phyloP scores from a whole-genome alignment of 2,888 invertebrate genomes.

The Congeria kusceri region DNA sequence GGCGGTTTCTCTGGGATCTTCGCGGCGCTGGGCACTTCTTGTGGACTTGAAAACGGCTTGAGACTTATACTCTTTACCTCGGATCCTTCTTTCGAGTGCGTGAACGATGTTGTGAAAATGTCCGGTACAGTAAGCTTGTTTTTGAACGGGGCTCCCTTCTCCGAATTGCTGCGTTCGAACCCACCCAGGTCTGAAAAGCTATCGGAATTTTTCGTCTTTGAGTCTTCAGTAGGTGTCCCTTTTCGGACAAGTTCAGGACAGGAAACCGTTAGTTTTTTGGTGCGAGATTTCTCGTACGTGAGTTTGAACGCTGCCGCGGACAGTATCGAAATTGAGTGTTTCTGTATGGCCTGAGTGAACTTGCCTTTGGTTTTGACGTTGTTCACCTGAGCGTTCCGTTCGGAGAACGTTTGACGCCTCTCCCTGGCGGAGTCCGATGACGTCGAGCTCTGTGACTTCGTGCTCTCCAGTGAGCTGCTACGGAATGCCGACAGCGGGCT shows the following conservation, averaged over 20 bases:
- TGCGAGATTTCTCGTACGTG: slow-evolving; percentile 31
- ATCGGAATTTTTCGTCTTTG: slow-evolving; percentile 19
- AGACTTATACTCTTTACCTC: slow-evolving; percentile 29
- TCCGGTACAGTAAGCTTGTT: slow-evolving; percentile 62
- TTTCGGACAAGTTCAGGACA: slow-evolving; percentile 52
- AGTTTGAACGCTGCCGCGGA: slow-evolving; percentile 57
- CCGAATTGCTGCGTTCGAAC: slow-evolving; percentile 15
- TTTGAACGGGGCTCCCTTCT: background rate
- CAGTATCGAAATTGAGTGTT: slow-evolving; percentile 60
- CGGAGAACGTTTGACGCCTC: slow-evolving; percentile 20
- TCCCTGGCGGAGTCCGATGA: slow-evolving; percentile 32
- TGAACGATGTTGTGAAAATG: slow-evolving; percentile 72
- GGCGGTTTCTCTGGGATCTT: slow-evolving; percentile 20
- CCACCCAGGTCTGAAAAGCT: slow-evolving; percentile 43
- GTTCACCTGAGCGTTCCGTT: slow-evolving; percentile 36
- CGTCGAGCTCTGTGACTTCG: slow-evolving; percentile 11
- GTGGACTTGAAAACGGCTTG: slow-evolving; percentile 48
- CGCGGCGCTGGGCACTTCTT: slow-evolving; percentile 30
- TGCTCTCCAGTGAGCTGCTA: slow-evolving; percentile 33
- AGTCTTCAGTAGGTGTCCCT: background rate
- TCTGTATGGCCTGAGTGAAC: slow-evolving; percentile 60
- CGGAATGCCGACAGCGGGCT: slow-evolving; percentile 28
- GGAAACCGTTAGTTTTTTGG: slow-evolving; percentile 43
- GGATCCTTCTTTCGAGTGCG: slow-evolving; percentile 55
- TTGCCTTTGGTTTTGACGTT: slow-evolving; percentile 41